Conservation (phyloP, 2,888 invertebrate genomes). For the Platyscelio sp. region DNA sequence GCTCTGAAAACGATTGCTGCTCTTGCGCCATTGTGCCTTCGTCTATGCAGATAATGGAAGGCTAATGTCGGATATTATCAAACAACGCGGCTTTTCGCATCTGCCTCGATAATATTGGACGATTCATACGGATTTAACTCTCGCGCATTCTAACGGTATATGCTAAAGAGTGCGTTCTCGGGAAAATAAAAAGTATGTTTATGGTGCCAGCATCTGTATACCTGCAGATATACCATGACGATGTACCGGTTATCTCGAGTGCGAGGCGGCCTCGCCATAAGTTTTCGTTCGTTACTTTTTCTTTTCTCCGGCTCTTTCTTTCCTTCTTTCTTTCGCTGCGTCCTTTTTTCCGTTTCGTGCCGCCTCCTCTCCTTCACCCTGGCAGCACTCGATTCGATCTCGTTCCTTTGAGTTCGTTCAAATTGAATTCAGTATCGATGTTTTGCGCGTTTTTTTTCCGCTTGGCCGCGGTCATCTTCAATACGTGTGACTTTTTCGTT, state of each 20-base stretch:
- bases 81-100: constrained; percentile 59
- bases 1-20: constrained; percentile 47
- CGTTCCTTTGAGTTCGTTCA: constrained; percentile 65
- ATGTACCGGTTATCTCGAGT: constrained; percentile 80
- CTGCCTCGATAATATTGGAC: constrained; percentile 68
- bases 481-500: constrained; percentile 47
- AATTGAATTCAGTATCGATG: constrained; percentile 68
- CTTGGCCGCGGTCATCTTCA: constrained; percentile 55
- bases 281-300: constrained; percentile 70
- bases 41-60: constrained; percentile 67
- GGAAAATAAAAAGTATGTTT: constrained; percentile 80
- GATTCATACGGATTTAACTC: constrained; percentile 64
- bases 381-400: constrained; percentile 60
- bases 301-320: constrained; percentile 56
- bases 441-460: constrained; percentile 69
- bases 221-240: constrained; percentile 75
- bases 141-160: constrained; percentile 70
- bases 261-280: constrained; percentile 73
- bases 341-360: constrained; percentile 15
- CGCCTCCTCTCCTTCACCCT: constrained; percentile 7
- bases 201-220: constrained; percentile 77
- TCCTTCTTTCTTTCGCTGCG: constrained; percentile 38
- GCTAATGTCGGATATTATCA: constrained; percentile 69
- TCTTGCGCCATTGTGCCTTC: constrained; percentile 52
- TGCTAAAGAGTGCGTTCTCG: constrained; percentile 68